Conservation (phyloP, 2,113 vertebrate species). For the Lamprologus tigripictilis region DNA sequence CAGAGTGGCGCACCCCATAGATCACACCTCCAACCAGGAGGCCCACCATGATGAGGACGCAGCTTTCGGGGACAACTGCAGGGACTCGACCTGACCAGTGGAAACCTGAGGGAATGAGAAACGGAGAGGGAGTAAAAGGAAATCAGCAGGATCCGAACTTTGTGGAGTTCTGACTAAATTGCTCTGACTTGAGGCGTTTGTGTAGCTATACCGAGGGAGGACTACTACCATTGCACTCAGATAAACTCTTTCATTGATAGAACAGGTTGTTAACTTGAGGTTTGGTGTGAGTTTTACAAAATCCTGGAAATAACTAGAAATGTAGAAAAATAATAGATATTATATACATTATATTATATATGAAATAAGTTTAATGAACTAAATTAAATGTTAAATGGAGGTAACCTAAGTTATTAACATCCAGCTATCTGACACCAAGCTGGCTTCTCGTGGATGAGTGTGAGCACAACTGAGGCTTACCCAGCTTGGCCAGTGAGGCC, state of each 20-base stretch:
- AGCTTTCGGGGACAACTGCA: conserved; percentile 77
- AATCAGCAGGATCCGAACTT: neutral
- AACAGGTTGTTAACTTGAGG: neutral
- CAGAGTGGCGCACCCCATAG: conserved; percentile 71
- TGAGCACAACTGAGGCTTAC: conserved; percentile 29
- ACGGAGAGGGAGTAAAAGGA: neutral
- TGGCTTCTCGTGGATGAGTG: neutral
- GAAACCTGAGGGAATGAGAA: conserved; percentile 62
- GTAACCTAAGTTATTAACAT: neutral
- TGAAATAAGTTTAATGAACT: neutral
- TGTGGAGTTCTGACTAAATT: neutral
- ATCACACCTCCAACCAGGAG: conserved; percentile 79
- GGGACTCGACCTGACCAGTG: conserved; percentile 76
- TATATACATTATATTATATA: neutral
- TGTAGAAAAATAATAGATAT: neutral
- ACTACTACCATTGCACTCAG: neutral
- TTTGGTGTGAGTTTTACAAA: neutral
- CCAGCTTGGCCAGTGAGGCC: conserved; percentile 80
- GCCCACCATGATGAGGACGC: conserved; percentile 78
- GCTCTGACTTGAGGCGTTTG: neutral
- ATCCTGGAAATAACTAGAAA: neutral
- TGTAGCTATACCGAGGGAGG: neutral
- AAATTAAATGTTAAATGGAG: neutral
- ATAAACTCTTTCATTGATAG: neutral
- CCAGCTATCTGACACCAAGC: neutral